Evolutionary conservation across 2,888 invertebrate species (phyloP), one percentile per base, ranked within the genome.

Genomic region (Dolomedes plantarius): DNA sequence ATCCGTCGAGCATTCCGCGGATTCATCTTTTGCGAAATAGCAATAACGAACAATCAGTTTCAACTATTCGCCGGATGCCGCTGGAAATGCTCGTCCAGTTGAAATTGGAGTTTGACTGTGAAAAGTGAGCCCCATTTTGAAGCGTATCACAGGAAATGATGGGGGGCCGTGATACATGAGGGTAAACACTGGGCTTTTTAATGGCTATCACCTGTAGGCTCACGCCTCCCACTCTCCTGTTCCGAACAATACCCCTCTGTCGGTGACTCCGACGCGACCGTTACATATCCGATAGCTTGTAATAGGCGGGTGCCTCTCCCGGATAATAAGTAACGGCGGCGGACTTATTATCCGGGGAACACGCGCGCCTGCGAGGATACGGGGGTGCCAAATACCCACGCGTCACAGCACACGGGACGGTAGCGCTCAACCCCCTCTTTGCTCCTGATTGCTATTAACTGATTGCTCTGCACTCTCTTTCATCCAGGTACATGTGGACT

Each of bases 381-480:
- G 31, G 50, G 68, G 65, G n/a, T 69, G 39, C 28, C n/a, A 39
- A 41, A 28, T 56, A 7, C 31, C 69, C 74, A 85, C 74, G 77
- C 83, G 77, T 72, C 65, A 46, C 31, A 78, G 74, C 11, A 13
- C 68, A 56, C 71, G 71, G 36, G 62, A 83, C 83, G 83, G 77
- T 77, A 77, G 83, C 67, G 27, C 27, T 50, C 56, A 32, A 64
- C 13, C 16, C 50, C 19, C 32, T 23, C 6, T 16, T 11, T 46
- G n/a, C 16, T 50, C 79, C 23, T 64, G 71, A 73, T 65, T 74
- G 74, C 74, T 41, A 69, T 81, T 81, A 68, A 31, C 64, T 50
- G 79, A 72, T 80, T 74, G 68, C 27, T 2, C 62, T 19, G 62
- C 62, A 3, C 62, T 36, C 13, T 36, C 68, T 19, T 23, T 32